These are phyloP conservation scores for Neuroscelio doddi DNA, from an alignment of 2,888 invertebrate species.

Conservation along the genomic window DNA sequence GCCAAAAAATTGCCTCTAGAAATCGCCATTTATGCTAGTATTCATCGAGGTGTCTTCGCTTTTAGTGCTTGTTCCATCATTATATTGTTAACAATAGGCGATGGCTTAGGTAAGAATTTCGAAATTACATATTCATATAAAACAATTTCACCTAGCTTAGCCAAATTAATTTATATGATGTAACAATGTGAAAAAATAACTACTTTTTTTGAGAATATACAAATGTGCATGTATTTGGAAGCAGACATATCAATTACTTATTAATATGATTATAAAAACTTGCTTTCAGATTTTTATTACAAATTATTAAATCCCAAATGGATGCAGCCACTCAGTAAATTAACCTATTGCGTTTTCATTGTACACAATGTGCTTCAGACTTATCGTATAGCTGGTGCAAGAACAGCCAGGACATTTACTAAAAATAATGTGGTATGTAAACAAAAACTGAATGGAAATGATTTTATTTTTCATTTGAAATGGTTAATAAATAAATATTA, in stretches of 20 bases:
- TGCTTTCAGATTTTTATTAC: slow-evolving; percentile 53
- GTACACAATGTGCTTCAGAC: slow-evolving; percentile 55
- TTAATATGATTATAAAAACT: background rate
- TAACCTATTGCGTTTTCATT: slow-evolving; percentile 58
- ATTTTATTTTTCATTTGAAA: no score
- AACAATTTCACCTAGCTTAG: background rate
- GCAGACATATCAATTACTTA: background rate
- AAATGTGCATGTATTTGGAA: background rate
- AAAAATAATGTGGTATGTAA: slow-evolving; percentile 51
- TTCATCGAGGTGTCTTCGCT: slow-evolving; percentile 54
- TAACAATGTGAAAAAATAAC: no score
- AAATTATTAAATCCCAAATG: slow-evolving; percentile 56
- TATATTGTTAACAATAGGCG: slow-evolving; percentile 55
- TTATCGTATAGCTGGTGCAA: slow-evolving; percentile 52
- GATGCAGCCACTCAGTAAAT: slow-evolving; percentile 58
- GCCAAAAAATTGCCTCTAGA: slow-evolving; percentile 43
- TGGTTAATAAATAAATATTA: no score
- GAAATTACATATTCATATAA: background rate
- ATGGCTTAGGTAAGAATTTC: slow-evolving; percentile 54
- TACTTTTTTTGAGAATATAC: no score
- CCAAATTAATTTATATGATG: no score
- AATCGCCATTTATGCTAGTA: slow-evolving; percentile 56
- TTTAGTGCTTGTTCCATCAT: slow-evolving; percentile 50
- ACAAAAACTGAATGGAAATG: no score
- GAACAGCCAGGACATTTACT: slow-evolving; percentile 52